A percentile compares a stretch with the other conserved stretches of the same genome.
Evolutionary conservation across 1,140 invertebrate genomes (phyloP).

Genomic region (Schlechtendalia chinensis): DNA sequence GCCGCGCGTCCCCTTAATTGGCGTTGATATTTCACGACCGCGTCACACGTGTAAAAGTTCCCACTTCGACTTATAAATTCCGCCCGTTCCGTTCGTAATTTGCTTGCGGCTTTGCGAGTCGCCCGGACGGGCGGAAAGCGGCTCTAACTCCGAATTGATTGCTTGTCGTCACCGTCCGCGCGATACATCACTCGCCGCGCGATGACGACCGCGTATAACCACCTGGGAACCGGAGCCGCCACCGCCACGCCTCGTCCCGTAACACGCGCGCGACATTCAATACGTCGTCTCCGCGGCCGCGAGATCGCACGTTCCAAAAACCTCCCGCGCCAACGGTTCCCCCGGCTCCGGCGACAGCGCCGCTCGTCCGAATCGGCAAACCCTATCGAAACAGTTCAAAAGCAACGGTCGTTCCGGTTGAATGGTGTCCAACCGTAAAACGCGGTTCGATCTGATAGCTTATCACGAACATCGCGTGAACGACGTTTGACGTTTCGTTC

Average conservation of each 20-base stretch:
- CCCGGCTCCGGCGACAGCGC: no score
- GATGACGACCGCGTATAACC: slow-evolving; percentile 37
- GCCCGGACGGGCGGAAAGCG: background rate
- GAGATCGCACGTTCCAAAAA: no score
- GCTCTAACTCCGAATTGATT: slow-evolving; percentile 41
- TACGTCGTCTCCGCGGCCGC: no score
- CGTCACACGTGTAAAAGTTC: slow-evolving; percentile 16
- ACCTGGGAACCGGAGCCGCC: slow-evolving; percentile 16
- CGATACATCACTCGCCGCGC: slow-evolving; percentile 36
- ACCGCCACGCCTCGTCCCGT: background rate
- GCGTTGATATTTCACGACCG: slow-evolving; percentile 31
- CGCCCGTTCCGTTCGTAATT: slow-evolving; percentile 40
- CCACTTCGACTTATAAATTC: slow-evolving; percentile 15
- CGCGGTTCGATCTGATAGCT: no score
- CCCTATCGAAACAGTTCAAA: no score
- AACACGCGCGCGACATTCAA: no score
- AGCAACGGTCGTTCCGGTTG: no score
- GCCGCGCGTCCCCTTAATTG: slow-evolving; percentile 20
- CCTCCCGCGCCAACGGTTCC: no score
- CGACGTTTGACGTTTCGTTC: no score
- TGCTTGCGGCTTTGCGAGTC: background rate
- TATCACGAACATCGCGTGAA: no score
- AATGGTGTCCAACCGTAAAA: no score
- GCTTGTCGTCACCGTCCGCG: slow-evolving; percentile 38
- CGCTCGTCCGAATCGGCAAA: no score